Conservation (phyloP, 2,888 invertebrate species). For the Cryptops parisi region DNA sequence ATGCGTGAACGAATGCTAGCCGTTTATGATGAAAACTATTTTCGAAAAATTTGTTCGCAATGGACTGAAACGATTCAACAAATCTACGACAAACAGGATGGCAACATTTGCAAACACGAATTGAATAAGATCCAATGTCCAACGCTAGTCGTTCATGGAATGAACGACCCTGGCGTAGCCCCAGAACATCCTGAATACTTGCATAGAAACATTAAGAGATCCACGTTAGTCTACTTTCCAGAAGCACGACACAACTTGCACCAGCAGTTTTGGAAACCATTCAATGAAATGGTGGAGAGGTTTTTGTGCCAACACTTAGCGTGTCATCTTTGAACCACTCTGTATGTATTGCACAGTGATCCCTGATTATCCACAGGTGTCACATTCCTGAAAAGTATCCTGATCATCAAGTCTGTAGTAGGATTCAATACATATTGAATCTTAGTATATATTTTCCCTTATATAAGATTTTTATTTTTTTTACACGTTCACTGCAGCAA, state of each 20-base stretch:
- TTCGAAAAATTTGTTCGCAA: constrained; percentile 49
- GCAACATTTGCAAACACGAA: constrained; percentile 26
- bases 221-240: constrained; percentile 38
- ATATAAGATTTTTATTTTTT: too few relatives aligned
- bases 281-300: constrained; percentile 55
- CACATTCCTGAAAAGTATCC: too few relatives aligned
- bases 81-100: constrained; percentile 22
- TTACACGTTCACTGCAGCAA: too few relatives aligned
- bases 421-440: too few relatives aligned
- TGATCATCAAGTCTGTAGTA: too few relatives aligned
- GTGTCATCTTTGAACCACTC: too few relatives aligned
- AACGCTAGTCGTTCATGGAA: constrained; percentile 67
- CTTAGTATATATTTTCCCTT: too few relatives aligned
- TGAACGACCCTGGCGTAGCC: constrained; percentile 63
- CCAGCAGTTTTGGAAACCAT: constrained; percentile 58
- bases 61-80: constrained; percentile 67
- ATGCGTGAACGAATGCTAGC: constrained; percentile 57
- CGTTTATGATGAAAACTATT: constrained; percentile 56
- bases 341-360: too few relatives aligned
- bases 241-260: constrained; percentile 81
- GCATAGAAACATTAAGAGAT: constrained; percentile 46
- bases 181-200: constrained; percentile 57
- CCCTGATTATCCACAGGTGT: too few relatives aligned
- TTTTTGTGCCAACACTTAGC: too few relatives aligned
- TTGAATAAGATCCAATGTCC: constrained; percentile 53